These are phyloP conservation scores for Euplagia quadripunctaria DNA, from an alignment of 2,888 invertebrate species.

Conservation along the genomic window DNA sequence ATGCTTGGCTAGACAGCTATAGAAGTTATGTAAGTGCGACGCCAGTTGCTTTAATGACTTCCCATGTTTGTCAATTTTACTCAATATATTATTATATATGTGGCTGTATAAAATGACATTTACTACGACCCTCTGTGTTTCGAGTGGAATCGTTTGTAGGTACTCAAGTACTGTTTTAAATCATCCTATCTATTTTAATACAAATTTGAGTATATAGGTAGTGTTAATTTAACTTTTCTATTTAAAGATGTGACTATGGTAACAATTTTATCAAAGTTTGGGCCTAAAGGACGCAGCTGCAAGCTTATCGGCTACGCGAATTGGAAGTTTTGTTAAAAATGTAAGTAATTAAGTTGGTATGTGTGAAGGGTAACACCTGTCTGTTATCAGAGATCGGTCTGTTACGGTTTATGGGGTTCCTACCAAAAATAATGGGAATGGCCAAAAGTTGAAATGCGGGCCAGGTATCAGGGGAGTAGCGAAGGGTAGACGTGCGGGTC, in stretches of 20 bases:
- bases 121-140: slow-evolving; percentile 67
- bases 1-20: slow-evolving; percentile 84
- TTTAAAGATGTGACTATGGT: slow-evolving; percentile 65
- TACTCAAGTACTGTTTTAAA: slow-evolving; percentile 38
- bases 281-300: slow-evolving; percentile 78
- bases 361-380: slow-evolving; percentile 84
- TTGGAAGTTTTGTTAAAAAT: slow-evolving; percentile 77
- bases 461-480: slow-evolving; percentile 69
- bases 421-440: slow-evolving; percentile 85
- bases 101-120: slow-evolving; percentile 68
- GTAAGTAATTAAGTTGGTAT: slow-evolving; percentile 81
- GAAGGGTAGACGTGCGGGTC: slow-evolving; percentile 80
- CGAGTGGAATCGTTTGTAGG: slow-evolving; percentile 40
- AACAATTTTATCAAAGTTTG: slow-evolving; percentile 52
- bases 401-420: slow-evolving; percentile 82
- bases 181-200: neutral
- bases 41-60: slow-evolving; percentile 84
- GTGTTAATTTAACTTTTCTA: slow-evolving; percentile 34
- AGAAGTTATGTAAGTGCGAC: slow-evolving; percentile 80
- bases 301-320: slow-evolving; percentile 73
- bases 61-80: slow-evolving; percentile 82
- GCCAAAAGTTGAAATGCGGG: slow-evolving; percentile 84
- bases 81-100: slow-evolving; percentile 64
- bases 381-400: slow-evolving; percentile 79
- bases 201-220: neutral